Conservation (phyloP, 2,888 invertebrate species). For the Plagodis pulveraria region DNA sequence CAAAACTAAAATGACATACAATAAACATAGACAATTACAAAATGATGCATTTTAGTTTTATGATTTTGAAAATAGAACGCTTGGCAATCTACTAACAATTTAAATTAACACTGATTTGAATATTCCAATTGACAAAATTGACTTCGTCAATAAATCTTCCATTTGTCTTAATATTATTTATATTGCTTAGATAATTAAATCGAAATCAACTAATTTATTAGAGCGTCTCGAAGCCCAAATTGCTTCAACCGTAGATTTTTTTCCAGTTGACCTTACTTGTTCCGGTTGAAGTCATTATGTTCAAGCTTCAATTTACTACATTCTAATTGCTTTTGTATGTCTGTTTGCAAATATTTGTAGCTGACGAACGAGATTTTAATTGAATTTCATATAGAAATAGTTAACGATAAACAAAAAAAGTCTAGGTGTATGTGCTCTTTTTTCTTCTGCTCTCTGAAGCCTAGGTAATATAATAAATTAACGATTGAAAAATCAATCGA, state of each 20-base stretch:
- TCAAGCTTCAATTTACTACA: constrained; percentile 15
- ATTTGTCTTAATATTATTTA: constrained; percentile 21
- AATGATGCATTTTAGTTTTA: too few relatives aligned
- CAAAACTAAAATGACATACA: too few relatives aligned
- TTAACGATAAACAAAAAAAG: neutral
- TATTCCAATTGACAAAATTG: constrained; percentile 24
- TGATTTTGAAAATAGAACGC: too few relatives aligned
- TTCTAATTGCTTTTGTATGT: constrained; percentile 25
- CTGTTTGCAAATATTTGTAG: constrained; percentile 30
- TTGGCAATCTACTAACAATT: too few relatives aligned
- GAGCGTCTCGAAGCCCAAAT: constrained; percentile 14
- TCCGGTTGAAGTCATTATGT: constrained; percentile 27
- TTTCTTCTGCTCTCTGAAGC: too few relatives aligned
- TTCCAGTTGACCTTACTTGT: constrained; percentile 29
- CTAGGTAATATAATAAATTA: too few relatives aligned
- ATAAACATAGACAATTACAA: too few relatives aligned
- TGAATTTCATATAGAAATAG: constrained; percentile 5
- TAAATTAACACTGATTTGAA: neutral
- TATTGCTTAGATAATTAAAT: constrained; percentile 17
- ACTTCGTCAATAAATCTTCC: constrained; percentile 8
- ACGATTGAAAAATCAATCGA: too few relatives aligned
- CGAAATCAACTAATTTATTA: constrained; percentile 16
- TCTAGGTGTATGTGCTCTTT: too few relatives aligned
- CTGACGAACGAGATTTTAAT: constrained; percentile 17
- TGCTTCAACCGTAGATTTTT: constrained; percentile 14